Evolutionary conservation across 2,113 vertebrate genomes (phyloP), one percentile per base, ranked within the genome.

Genomic region (Entomyzon cyanotis): DNA sequence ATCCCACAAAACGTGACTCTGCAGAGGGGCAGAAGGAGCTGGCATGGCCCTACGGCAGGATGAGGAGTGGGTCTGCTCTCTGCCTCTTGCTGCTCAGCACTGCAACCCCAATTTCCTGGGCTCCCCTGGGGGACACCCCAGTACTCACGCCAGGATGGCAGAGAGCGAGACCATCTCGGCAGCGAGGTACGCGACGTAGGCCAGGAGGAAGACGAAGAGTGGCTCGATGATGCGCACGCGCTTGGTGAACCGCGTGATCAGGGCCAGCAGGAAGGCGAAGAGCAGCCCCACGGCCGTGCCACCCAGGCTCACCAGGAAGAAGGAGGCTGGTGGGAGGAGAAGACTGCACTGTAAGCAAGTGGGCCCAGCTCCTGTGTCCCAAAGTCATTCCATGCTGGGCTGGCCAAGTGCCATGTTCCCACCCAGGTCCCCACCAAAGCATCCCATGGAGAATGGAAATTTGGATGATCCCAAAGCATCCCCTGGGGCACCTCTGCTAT

Each of bases 141-240:
- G 44, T 91, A 99, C 99, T 99, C 96, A 99, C 99, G 99, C 99
- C 91, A 99, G 97, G 93, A 99, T 99, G 97, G 99, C 98, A 0
- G 99, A 99, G 56, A 99, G 94, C 0, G 99, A 99, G 95, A 99
- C 98, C 98, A 99, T 99, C 97, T 99, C 99, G 0, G 99, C 99
- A 3, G 99, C 99, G 10, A 99, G 99, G 97, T 99, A 99, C 1
- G 99, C 99, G 28, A 99, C 97, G 50, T 99, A 99, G 92, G 99
- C 99, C 94, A 99, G 97, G 91, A 99, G 98, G 98, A 99, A 99
- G 96, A 99, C 97, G 12, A 99, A 98, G 93, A 99, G 98, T 0
- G 99, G 99, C 98, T 99, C 99, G 33, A 99, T 99, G 98, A 99
- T 99, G 59, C 99, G 99, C 76, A 99, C 99, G 15, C 98, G 99